Conservation (phyloP, 2,888 invertebrate genomes). For the Lingula anatina region DNA sequence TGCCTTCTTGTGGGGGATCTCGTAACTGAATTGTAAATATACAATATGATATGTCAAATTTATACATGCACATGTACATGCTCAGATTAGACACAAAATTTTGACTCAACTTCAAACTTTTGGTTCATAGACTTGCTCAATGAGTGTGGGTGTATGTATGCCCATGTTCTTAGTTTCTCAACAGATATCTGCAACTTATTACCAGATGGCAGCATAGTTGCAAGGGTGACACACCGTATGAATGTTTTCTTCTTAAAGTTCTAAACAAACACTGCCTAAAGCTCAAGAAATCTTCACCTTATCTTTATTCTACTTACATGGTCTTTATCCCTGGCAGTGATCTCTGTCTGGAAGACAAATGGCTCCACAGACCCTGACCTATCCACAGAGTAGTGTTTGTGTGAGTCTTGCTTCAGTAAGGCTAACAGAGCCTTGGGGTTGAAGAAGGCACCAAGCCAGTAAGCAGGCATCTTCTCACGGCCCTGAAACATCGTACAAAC, state of each 20-base stretch:
- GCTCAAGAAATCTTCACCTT: neutral
- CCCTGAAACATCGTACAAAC: slow-evolving; percentile 26
- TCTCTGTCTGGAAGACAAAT: slow-evolving; percentile 48
- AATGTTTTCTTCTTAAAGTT: too few species aligned
- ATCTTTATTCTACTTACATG: slow-evolving; percentile 36
- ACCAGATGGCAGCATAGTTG: too few species aligned
- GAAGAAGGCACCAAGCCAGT: slow-evolving; percentile 51
- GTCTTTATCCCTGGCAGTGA: slow-evolving; percentile 51
- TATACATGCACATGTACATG: too few species aligned
- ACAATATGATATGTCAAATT: too few species aligned
- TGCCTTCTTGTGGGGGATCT: slow-evolving; percentile 52
- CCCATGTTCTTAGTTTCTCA: too few species aligned
- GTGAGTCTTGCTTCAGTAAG: slow-evolving; percentile 46
- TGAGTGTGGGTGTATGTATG: too few species aligned
- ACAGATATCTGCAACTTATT: too few species aligned
- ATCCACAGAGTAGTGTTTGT: slow-evolving; percentile 33
- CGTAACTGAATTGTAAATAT: slow-evolving; percentile 47
- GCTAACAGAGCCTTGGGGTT: slow-evolving; percentile 46
- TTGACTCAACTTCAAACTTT: too few species aligned
- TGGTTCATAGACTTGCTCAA: too few species aligned
- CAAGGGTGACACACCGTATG: too few species aligned
- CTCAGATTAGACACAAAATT: too few species aligned
- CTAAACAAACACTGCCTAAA: too few species aligned
- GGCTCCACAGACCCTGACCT: slow-evolving; percentile 45
- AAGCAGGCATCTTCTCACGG: slow-evolving; percentile 51